Conservation (phyloP, 2,888 invertebrate species). For the Agonopterix subpropinquella region DNA sequence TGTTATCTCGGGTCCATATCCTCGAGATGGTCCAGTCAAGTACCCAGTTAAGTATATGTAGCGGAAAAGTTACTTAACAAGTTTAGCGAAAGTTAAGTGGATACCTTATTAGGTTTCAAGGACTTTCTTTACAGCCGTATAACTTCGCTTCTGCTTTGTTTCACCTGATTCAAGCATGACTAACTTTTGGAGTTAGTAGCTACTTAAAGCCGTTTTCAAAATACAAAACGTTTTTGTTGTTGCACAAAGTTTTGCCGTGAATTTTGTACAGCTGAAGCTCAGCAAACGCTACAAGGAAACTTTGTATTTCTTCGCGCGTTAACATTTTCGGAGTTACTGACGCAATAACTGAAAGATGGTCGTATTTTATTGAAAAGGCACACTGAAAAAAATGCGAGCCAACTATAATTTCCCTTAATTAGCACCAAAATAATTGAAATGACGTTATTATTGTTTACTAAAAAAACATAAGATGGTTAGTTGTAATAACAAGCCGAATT, state of each 20-base stretch:
- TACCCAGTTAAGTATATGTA: slow-evolving; percentile 36
- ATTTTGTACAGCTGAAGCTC: no score
- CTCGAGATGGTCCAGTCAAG: slow-evolving; percentile 17
- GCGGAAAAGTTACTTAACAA: slow-evolving; percentile 32
- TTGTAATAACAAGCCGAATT: no score
- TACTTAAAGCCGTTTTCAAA: neutral
- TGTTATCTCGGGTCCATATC: slow-evolving; percentile 26
- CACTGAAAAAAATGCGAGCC: no score
- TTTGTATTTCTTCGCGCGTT: no score
- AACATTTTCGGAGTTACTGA: no score
- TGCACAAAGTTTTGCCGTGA: neutral
- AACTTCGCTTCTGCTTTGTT: slow-evolving; percentile 1
- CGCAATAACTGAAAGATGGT: no score
- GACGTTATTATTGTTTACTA: no score
- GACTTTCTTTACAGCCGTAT: slow-evolving; percentile 3
- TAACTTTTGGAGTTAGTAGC: neutral
- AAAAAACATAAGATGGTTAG: no score
- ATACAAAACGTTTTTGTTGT: neutral
- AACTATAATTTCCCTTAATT: no score
- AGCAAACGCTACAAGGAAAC: no score
- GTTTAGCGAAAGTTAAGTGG: slow-evolving; percentile 11
- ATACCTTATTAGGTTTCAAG: slow-evolving; percentile 8
- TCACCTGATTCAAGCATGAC: neutral
- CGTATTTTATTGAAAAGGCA: no score
- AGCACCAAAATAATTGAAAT: no score